Evolutionary conservation across 1,140 invertebrate genomes (phyloP), one percentile per base, ranked within the genome.

Genomic region (Pectinophora gossypiella): DNA sequence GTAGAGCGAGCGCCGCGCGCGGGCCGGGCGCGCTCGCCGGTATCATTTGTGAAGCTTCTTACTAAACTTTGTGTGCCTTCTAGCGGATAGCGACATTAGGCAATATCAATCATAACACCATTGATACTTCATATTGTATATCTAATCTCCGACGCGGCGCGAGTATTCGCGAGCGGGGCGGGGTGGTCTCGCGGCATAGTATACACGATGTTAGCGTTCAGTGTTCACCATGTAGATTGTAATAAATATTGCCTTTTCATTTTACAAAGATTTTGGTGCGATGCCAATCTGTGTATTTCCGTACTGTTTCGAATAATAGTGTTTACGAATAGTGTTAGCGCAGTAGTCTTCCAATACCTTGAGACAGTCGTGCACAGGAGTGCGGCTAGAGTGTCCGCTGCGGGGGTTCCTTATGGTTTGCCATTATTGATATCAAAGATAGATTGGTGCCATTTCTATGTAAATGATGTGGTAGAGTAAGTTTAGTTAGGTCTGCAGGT

Each of bases 381-480:
- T 61, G 74, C 68, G 54, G 68, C 58, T 51, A 54, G 60, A 54
- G 65, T 69, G 75, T 75, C 77, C 75, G 76, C 72, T 69, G 72
- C 70, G 78, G 68, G 82, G 80, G 78, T 78, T 85, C 81, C 83
- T 78, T 85, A 78, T 76, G 78, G 84, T 83, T 87, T 87, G 84
- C 84, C 84, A 87, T 87, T 87, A 71, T 76, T 82, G 75, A 85
- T 85, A 87, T 87, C 84, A 87, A 87, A 87, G 84, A 87, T 84
- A 87, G 84, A 84, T 85, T 84, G 84, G 84, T 87, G 84, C 82
- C 84, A 87, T 87, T 84, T 84, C 76, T 79, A 75, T 83, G 76
- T 87, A 83, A 79, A 83, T 76, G 81, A 85, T 72, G 79, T 61
- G 84, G 76, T 87, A 85, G 82, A 36, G 76, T 85, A 84, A 85